These are phyloP conservation scores for Andrena chrysosceles DNA, from an alignment of 2,888 invertebrate species.

Conservation along the genomic window DNA sequence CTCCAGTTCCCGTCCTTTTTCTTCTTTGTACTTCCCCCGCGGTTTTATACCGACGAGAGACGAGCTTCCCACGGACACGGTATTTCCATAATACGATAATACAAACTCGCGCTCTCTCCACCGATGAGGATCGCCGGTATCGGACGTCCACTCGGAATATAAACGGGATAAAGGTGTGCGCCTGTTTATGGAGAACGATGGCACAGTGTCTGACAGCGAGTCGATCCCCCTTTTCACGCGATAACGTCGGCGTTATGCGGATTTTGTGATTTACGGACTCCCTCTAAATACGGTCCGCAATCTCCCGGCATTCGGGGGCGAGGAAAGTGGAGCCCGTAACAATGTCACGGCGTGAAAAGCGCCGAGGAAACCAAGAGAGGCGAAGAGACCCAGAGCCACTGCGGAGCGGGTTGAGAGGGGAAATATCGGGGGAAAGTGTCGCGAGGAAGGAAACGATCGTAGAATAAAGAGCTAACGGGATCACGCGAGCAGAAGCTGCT, in stretches of 20 bases:
- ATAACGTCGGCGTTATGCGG: slow-evolving; percentile 16
- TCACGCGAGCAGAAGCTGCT: slow-evolving; percentile 1
- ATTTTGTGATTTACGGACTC: slow-evolving; percentile 41
- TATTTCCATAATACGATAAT: slow-evolving; percentile 61
- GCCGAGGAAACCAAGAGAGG: background rate
- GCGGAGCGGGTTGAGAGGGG: background rate
- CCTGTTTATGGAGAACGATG: slow-evolving; percentile 32
- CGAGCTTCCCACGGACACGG: slow-evolving; percentile 25
- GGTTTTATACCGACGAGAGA: background rate
- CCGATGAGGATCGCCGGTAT: slow-evolving; percentile 29
- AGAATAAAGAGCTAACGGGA: slow-evolving; percentile 3
- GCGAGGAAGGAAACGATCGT: slow-evolving; percentile 22
- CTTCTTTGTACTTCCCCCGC: background rate
- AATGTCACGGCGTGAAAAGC: slow-evolving; percentile 23
- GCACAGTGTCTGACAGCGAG: slow-evolving; percentile 15
- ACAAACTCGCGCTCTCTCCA: slow-evolving; percentile 29
- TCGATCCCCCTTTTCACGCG: slow-evolving; percentile 21
- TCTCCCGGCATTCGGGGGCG: background rate
- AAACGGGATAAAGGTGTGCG: slow-evolving; percentile 25
- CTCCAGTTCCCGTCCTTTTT: background rate
- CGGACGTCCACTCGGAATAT: slow-evolving; percentile 7
- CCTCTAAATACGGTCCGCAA: slow-evolving; percentile 20
- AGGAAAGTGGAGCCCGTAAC: background rate
- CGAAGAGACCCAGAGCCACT: background rate
- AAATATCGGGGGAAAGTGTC: slow-evolving; percentile 3